Evolutionary conservation across 2,888 invertebrate species (phyloP).

Genomic region (Rhorus exstirpatorius): DNA sequence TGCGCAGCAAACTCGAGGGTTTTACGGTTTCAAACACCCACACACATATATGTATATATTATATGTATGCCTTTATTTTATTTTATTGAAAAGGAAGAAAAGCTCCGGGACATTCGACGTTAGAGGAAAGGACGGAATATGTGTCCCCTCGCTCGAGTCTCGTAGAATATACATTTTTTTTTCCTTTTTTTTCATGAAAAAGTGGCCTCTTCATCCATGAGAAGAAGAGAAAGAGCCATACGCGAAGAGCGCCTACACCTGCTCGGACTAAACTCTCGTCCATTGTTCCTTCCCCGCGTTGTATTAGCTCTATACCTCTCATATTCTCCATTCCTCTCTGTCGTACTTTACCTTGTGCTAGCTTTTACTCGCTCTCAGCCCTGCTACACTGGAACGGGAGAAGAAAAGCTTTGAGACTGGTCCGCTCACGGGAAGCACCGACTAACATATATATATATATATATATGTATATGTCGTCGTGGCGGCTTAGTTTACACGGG

Average conservation of each 20-base stretch:
- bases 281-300: constrained; percentile 64
- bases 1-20: constrained; percentile 39
- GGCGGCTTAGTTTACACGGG: constrained; percentile 76
- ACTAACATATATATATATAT: too few relatives aligned
- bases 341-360: neutral
- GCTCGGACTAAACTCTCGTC: constrained; percentile 67
- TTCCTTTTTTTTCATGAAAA: constrained; percentile 44
- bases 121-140: neutral
- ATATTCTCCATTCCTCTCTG: neutral
- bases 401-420: constrained; percentile 68
- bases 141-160: neutral
- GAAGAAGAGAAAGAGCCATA: constrained; percentile 29
- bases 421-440: constrained; percentile 35
- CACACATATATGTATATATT: too few relatives aligned
- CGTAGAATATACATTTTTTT: constrained; percentile 46
- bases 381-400: neutral
- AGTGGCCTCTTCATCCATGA: neutral
- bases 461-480: too few relatives aligned
- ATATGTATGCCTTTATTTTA: constrained; percentile 73
- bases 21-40: too few relatives aligned
- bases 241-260: constrained; percentile 58
- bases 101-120: neutral
- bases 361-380: constrained; percentile 74
- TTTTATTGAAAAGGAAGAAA: constrained; percentile 38
- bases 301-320: constrained; percentile 29